Evolutionary conservation across 1,140 invertebrate genomes (phyloP), one percentile per base, ranked within the genome.

Genomic region (Drosophila orosa): DNA sequence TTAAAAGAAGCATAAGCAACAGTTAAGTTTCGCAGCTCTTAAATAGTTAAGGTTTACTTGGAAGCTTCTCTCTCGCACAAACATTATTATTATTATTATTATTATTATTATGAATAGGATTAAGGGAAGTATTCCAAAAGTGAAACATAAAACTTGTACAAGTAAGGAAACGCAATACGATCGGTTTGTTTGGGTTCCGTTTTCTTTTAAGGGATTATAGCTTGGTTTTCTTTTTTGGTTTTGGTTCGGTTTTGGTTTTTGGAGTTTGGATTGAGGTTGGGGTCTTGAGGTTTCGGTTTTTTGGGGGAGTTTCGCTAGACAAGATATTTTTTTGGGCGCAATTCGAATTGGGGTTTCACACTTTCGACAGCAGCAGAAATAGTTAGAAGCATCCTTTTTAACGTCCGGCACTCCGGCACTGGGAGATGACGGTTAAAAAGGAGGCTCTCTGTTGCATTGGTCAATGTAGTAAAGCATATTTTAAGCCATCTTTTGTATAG

Each of bases 381-480:
- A 52, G 24, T 59, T 19, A 6, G 35, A 44, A 83, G 83, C 79
- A 76, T 90, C 72, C 86, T 79, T 83, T 90, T 90, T 74, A 90
- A 50, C 50, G 56, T 25, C 29, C 17, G 50, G n/a, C 47, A 29
- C 66, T 79, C 45, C 60, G 27, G n/a, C n/a, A n/a, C 31, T 10
- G 37, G 25, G 3, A 37, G 42, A 29, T 22, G 48, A 22, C 50
- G 13, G 40, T 78, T 87, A 89, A 91, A 90, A 90, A 79, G 82
- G 82, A 86, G 67, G 86, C 76, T 76, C 75, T 90, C 87, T 90
- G 79, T 89, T 90, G 86, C 77, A 76, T 37, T 57, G 68, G 69
- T 90, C 74, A 91, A 91, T 91, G 90, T 91, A 91, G 90, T 91
- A 91, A 91, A 91, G 90, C 90, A 91, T 91, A 91, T 91, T 91